phyloP scores from a whole-genome alignment of 2,888 invertebrate species.

The Zygothrica quintamaculata region DNA sequence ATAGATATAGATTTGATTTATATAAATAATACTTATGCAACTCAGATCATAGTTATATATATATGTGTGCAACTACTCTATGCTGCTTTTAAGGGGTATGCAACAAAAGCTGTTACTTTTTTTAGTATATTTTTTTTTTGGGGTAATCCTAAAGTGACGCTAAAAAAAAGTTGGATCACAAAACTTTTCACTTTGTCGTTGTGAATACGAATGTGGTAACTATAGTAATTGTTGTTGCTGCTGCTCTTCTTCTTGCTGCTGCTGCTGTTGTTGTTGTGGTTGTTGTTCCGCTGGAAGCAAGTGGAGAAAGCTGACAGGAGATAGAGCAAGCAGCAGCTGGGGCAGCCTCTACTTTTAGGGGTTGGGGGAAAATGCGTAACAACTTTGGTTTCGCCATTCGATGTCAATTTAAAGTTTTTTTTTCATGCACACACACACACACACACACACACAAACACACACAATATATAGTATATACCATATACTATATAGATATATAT shows the following conservation, averaged over 20 bases:
- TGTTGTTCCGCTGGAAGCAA: no score
- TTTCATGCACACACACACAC: constrained; percentile 41
- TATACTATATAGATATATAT: no score
- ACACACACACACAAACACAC: no score
- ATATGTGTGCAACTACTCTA: no score
- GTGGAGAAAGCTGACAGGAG: no score
- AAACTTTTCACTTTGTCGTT: constrained; percentile 73
- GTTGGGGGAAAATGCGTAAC: constrained; percentile 43
- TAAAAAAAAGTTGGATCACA: constrained; percentile 31
- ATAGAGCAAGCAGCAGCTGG: constrained; percentile 6
- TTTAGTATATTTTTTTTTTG: constrained; percentile 23
- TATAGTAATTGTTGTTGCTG: constrained; percentile 13
- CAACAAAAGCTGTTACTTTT: constrained; percentile 45
- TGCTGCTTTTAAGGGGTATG: constrained; percentile 30
- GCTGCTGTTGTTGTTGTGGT: no score
- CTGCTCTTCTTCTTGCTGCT: no score
- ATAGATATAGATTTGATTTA: no score
- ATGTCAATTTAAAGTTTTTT: constrained; percentile 77
- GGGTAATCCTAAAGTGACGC: constrained; percentile 29
- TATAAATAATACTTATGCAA: no score
- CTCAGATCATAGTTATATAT: no score
- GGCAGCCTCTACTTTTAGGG: no score
- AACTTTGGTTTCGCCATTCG: constrained; percentile 66
- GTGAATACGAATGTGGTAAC: constrained; percentile 54
- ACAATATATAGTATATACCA: no score